Percentiles rank a stretch among this genome's conserved stretches.
Evolutionary conservation across 37 sponge, comb jelly and placozoan species (phyloP).

Genomic region (Mnemiopsis leidyi): DNA sequence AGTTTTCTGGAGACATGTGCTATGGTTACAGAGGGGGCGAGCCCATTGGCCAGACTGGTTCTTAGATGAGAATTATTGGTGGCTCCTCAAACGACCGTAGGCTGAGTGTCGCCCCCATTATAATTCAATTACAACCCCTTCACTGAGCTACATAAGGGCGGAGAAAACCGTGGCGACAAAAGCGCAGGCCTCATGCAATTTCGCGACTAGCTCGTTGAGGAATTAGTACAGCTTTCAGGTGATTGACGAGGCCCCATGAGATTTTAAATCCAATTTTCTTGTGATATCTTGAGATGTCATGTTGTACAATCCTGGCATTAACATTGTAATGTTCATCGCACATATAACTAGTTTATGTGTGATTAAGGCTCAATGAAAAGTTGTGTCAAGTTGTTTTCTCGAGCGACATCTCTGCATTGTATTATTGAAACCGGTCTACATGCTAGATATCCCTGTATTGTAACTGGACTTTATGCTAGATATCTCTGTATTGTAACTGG

Average conservation of each 20-base stretch:
- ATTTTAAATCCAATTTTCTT: not conserved
- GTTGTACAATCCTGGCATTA: no score
- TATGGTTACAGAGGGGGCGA: not conserved
- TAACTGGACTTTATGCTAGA: no score
- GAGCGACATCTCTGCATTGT: no score
- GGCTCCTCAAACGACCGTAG: not conserved
- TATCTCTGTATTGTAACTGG: no score
- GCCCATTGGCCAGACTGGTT: not conserved
- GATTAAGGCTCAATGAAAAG: no score
- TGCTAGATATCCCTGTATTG: no score
- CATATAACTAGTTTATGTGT: not conserved
- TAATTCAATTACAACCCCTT: not conserved
- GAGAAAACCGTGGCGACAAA: not conserved
- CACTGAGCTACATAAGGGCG: not conserved
- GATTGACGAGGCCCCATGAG: not conserved
- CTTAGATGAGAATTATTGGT: not conserved
- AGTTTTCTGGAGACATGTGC: not conserved
- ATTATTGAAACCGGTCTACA: no score
- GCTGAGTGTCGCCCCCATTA: not conserved
- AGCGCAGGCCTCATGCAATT: not conserved
- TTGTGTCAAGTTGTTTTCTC: no score
- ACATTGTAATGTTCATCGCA: not conserved
- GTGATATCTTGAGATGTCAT: not conserved
- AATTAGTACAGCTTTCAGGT: not conserved
- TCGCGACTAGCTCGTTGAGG: not conserved